Evolutionary conservation across 2,888 invertebrate species (phyloP), one percentile per base, ranked within the genome.

Genomic region (Saturnia pavonia): DNA sequence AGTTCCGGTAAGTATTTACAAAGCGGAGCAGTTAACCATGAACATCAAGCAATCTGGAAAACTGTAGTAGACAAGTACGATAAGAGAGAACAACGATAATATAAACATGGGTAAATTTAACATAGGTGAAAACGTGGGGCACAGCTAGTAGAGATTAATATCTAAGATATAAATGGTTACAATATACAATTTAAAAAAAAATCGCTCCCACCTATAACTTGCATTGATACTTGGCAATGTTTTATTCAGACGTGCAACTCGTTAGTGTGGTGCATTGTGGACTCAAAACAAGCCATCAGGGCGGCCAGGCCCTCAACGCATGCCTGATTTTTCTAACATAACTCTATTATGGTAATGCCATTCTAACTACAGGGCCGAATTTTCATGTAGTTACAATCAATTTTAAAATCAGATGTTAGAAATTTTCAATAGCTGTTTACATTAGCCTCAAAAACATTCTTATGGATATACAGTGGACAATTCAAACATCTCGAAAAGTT

Each of bases 201-300:
- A 48, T 11, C 68, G 68, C 68, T 40, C 25, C 34, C 19, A 12
- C n/a, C 45, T 54, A 7, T 34, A 40, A 34, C 51, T 68, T 68
- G 40, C 3, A 54, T 40, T 51, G 51, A 27, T 54, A 71, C 68
- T 76, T 75, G 77, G 81, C 86, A 79, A 92, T 93, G 92, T 93
- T 92, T 93, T 92, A 93, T 93, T 92, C 92, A 93, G 90, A 81
- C 87, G 81, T 82, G 87, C 85, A 85, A 88, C 92, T 92, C 93
- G 92, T 93, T 91, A 93, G 91, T 83, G 87, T 84, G 83, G 85
- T 81, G 90, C 88, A 91, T 91, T 92, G 91, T 92, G 90, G 89
- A 81, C 88, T 87, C 91, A 88, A 91, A 90, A 91, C 91, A 91
- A 91, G 91, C 90, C 86, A 80, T 78, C 85, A 83, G 81, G 81